Evolutionary conservation across 2,113 vertebrate species (phyloP).

Genomic region (Dicerorhinus sumatrensis): DNA sequence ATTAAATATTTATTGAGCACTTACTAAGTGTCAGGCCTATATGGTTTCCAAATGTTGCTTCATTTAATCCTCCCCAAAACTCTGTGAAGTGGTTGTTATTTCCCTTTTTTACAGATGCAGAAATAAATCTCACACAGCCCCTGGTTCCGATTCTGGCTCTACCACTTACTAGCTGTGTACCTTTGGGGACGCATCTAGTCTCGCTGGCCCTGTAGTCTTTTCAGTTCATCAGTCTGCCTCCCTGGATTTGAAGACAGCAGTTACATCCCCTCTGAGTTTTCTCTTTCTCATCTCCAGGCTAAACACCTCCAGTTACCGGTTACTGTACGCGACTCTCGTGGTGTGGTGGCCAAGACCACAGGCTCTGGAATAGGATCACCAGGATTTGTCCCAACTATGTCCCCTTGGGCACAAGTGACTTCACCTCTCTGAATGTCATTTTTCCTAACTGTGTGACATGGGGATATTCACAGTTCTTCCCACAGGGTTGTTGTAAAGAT

Average conservation of each 20-base stretch:
- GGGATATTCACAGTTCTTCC: not conserved
- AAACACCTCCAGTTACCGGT: not conserved
- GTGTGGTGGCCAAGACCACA: not conserved
- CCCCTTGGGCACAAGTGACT: not conserved
- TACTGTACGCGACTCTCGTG: not conserved
- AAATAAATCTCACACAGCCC: conserved; percentile 9
- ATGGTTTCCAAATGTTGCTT: conserved; percentile 49
- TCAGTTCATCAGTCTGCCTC: not conserved
- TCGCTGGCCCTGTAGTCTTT: not conserved
- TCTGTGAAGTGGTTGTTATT: not conserved
- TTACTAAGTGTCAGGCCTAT: conserved; percentile 14
- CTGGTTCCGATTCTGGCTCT: not conserved
- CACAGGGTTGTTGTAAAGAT: not conserved
- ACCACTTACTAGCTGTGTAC: not conserved
- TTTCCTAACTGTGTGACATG: not conserved
- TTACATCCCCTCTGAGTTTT: not conserved
- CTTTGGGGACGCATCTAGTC: not conserved
- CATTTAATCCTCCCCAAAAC: not conserved
- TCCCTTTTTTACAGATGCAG: not conserved
- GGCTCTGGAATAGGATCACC: not conserved
- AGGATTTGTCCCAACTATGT: not conserved
- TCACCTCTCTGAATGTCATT: not conserved
- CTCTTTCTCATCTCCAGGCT: not conserved
- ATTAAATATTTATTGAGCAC: conserved; percentile 28
- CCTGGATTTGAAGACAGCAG: not conserved